Base-by-base conservation (phyloP, 2,888 invertebrate species). In the Parasteatoda lunata region DNA sequence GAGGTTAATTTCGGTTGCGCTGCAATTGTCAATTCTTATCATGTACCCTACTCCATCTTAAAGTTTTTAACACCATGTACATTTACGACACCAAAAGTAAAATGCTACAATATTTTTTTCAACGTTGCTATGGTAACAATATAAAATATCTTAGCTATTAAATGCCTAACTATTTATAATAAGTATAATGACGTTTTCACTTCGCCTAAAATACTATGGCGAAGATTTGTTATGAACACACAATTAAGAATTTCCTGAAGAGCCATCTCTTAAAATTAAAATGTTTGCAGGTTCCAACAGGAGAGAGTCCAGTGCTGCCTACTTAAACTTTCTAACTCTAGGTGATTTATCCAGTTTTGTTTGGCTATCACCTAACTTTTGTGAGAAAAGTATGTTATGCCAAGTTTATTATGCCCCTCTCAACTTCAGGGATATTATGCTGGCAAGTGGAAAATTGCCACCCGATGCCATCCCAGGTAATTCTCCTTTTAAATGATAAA, bases 351-450 rank as follows among this genome's bases (percentile, higher is more conserved):
- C 98, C 47, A 98, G 96, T 90, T 94, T 97, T 90, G 94, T 95
- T 91, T 99, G 97, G 98, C 96, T 98, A 68, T 64, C 15, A 4
- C 13, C 13, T 7, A 69, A 65, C n/a, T 72, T 77, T 6, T 92
- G 92, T 8, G 76, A 78, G 9, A 80, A 70, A 81, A 92, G 93
- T 4, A 92, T 94, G 8, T 93, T 97, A 75, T 97, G 97, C 92
- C 94, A 94, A 89, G 97, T 98, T 13, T 96, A 97, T 92, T 98
- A 96, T 93, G 96, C 98, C 1, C 96, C 98, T 69, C 94, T 99
- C 88, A 99, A 99, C 93, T 99, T 99, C 96, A 95, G 98, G 90
- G 99, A 99, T 92, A 95, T 99, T 90, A 99, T 99, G 99, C 93
- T 99, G 91, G 98, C 98, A 54, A 97, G 97, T 30, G 98, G 98